Evolutionary conservation across 1,140 invertebrate genomes (phyloP).

Genomic region (Temnothorax longispinosus): DNA sequence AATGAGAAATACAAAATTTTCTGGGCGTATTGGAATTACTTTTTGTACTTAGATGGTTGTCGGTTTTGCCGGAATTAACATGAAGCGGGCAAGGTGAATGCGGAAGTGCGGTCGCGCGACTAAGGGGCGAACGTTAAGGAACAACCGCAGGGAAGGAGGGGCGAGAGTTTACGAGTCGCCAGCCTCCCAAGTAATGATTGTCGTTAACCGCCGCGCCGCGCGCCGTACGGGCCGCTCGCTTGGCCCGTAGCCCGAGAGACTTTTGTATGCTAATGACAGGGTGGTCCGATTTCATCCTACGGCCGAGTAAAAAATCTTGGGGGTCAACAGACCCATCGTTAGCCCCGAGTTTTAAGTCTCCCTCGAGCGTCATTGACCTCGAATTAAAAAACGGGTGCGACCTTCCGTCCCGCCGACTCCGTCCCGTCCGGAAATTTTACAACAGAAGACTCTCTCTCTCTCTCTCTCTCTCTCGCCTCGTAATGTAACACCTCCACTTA

Average conservation of each 20-base stretch:
- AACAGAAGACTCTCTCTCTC: neutral
- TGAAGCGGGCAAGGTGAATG: conserved; percentile 69
- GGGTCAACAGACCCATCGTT: conserved; percentile 73
- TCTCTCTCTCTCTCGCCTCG: neutral
- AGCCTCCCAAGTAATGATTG: conserved; percentile 76
- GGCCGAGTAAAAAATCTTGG: conserved; percentile 72
- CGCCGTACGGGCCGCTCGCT: conserved; percentile 65
- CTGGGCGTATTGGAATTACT: neutral
- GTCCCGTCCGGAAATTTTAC: conserved; percentile 62
- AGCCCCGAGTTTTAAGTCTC: conserved; percentile 74
- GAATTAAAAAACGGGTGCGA: conserved; percentile 69
- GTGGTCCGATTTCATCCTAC: conserved; percentile 76
- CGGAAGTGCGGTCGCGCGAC: conserved; percentile 65
- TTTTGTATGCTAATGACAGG: conserved; percentile 80
- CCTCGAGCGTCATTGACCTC: conserved; percentile 75
- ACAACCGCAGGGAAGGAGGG: conserved; percentile 56
- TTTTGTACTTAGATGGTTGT: neutral
- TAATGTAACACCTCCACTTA: conserved; percentile 39
- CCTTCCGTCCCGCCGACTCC: conserved; percentile 49
- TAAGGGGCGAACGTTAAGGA: conserved; percentile 68
- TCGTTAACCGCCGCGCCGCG: conserved; percentile 74
- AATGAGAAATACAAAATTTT: neutral
- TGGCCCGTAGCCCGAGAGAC: conserved; percentile 57
- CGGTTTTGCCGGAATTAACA: conserved; percentile 61
- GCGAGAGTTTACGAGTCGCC: conserved; percentile 70